Conservation (phyloP, 2,797 vertebrate genomes). For the Epinephelus awoara region DNA sequence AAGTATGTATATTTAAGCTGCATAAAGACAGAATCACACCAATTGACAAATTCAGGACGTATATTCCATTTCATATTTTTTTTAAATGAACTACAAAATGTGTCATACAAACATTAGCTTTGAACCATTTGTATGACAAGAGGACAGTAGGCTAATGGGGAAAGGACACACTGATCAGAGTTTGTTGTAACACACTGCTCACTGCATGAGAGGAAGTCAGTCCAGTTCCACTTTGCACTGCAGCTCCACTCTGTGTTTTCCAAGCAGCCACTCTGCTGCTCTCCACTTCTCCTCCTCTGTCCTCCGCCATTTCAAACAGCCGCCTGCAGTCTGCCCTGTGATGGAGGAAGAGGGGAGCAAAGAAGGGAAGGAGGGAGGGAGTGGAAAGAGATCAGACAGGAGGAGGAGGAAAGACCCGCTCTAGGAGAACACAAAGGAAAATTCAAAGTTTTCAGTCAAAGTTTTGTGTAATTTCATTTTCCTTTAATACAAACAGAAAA, state of each 20-base stretch:
- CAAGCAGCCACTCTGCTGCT: constrained; percentile 24
- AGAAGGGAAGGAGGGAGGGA: neutral
- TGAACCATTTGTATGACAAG: too few species aligned
- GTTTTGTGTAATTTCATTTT: too few species aligned
- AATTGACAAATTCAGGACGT: too few species aligned
- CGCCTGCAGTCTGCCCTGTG: constrained; percentile 29
- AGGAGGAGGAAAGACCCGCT: neutral
- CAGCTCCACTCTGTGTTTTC: constrained; percentile 38
- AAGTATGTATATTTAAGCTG: too few species aligned
- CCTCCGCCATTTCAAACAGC: constrained; percentile 47
- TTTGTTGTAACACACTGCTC: neutral
- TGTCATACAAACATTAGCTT: too few species aligned
- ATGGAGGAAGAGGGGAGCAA: constrained; percentile 39
- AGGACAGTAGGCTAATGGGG: too few species aligned
- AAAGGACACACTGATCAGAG: neutral
- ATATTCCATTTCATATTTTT: too few species aligned
- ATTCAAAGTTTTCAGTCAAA: too few species aligned
- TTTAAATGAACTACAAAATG: too few species aligned
- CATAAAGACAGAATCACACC: too few species aligned
- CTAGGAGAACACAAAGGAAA: neutral
- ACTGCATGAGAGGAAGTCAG: constrained; percentile 10
- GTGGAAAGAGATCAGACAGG: neutral
- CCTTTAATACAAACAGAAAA: too few species aligned
- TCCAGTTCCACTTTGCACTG: constrained; percentile 35
- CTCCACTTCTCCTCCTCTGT: constrained; percentile 26